Evolutionary conservation across 2,113 vertebrate genomes (phyloP).

Genomic region (Gyps fulvus): DNA sequence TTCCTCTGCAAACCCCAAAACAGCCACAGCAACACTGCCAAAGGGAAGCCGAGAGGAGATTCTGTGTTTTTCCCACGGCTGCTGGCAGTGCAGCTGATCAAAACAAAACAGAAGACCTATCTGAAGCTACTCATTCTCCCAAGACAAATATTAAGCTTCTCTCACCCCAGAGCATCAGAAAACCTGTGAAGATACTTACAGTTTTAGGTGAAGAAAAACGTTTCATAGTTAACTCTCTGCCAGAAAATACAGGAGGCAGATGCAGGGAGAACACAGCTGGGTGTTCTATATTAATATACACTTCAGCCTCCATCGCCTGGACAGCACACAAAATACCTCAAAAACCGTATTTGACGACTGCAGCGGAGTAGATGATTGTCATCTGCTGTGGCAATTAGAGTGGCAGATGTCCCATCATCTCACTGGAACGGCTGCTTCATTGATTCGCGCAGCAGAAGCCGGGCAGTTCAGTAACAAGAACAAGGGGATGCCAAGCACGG

Average conservation of each 20-base stretch:
- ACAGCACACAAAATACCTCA: not conserved
- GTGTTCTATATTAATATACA: not conserved
- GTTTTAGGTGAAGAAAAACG: not conserved
- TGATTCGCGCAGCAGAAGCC: not conserved
- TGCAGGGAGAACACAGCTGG: not conserved
- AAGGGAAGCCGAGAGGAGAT: not conserved
- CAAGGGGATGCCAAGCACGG: not conserved
- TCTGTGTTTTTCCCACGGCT: not conserved
- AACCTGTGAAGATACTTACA: not conserved
- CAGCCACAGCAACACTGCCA: not conserved
- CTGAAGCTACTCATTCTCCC: not conserved
- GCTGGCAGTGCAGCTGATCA: not conserved
- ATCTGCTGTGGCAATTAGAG: not conserved
- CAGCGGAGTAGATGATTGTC: not conserved
- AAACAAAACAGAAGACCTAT: not conserved
- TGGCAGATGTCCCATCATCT: not conserved
- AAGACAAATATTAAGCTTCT: not conserved
- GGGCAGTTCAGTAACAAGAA: not conserved
- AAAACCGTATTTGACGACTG: accelerated
- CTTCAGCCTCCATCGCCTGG: not conserved
- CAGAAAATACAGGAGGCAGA: not conserved
- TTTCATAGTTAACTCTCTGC: not conserved
- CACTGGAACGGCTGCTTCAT: not conserved
- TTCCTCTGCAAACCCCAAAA: not conserved
- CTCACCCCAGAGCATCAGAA: not conserved